Base-by-base conservation (phyloP, 2,113 vertebrate genomes). In the Malurus melanocephalus region DNA sequence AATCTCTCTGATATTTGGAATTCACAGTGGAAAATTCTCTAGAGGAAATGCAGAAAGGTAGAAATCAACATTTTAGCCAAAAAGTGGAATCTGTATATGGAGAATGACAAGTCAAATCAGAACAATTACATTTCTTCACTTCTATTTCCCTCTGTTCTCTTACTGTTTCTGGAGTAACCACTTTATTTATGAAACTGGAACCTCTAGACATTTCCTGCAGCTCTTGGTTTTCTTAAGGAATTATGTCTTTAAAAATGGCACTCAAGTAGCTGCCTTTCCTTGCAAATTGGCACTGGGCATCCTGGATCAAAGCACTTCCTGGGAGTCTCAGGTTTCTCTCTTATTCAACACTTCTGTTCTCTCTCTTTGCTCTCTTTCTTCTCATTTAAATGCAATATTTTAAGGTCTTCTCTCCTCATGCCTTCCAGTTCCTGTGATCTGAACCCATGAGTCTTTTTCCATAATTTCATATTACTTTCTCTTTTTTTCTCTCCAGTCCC, bases 401-500 rank as follows among this genome's bases (percentile, higher is more conserved):
- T 68, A 64, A 46, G 12, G 6, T 18, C 13, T 56, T 74, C 28
- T 48, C 20, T 59, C 45, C 28, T 59, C 33, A 42, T 51, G 23
- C 10, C 13, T 64, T 11, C 45, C 2, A 3, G 11, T n/a, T 33
- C 35, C 40, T 35, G 12, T 30, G 19, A 59, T 42, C 16, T 55
- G 56, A 68, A 46, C 7, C 24, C 15, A 21, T 38, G 4, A 24
- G 7, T 42, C 2, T 45, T 86, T 56, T 52, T 23, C 28, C 26
- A 30, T 45, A 57, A 3, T 67, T 80, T 67, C 26, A 46, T 76
- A 53, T 19, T n/a, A 35, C 2, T 77, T 69, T 73, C 32, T 48
- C 0, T 1, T 69, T 81, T 66, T 81, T 43, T 24, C 23, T 59
- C n/a, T 38, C 16, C 0, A 0, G 30, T 22, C 23, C 13, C 11